Percentiles rank a stretch among this genome's conserved stretches.
phyloP scores from a whole-genome alignment of 2,797 vertebrate genomes.

The Schizopygopsis malacanthus region DNA sequence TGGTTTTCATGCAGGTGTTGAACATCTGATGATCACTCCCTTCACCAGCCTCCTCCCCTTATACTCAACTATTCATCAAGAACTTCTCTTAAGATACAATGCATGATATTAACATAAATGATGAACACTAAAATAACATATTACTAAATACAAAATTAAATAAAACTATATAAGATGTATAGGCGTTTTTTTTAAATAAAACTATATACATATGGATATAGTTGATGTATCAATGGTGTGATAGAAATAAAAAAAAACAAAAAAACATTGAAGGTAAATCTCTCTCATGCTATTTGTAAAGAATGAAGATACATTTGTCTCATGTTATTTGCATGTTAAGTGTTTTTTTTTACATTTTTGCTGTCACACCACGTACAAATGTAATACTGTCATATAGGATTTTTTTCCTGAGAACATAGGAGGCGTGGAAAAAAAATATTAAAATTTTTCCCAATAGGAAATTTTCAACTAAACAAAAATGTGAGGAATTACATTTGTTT shows the following conservation, averaged over 20 bases:
- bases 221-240: too few relatives aligned
- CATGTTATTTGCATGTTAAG: too few relatives aligned
- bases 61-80: neutral
- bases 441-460: too few relatives aligned
- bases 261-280: too few relatives aligned
- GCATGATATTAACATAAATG: neutral
- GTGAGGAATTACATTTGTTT: neutral
- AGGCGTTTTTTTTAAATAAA: too few relatives aligned
- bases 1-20: constrained; percentile 6
- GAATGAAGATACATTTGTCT: too few relatives aligned
- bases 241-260: too few relatives aligned
- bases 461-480: neutral
- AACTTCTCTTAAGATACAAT: neutral
- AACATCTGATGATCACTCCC: constrained; percentile 21
- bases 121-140: neutral
- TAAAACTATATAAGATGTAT: too few relatives aligned
- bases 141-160: neutral
- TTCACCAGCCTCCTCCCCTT: constrained; percentile 38
- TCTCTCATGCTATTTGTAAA: too few relatives aligned
- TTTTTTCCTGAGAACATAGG: neutral
- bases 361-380: neutral
- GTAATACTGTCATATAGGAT: neutral
- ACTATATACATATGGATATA: too few relatives aligned
- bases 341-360: too few relatives aligned
- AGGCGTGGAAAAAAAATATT: neutral